These are phyloP conservation scores for Alviniconcha strummeri DNA, from an alignment of 2,888 invertebrate genomes.

Conservation along the genomic window DNA sequence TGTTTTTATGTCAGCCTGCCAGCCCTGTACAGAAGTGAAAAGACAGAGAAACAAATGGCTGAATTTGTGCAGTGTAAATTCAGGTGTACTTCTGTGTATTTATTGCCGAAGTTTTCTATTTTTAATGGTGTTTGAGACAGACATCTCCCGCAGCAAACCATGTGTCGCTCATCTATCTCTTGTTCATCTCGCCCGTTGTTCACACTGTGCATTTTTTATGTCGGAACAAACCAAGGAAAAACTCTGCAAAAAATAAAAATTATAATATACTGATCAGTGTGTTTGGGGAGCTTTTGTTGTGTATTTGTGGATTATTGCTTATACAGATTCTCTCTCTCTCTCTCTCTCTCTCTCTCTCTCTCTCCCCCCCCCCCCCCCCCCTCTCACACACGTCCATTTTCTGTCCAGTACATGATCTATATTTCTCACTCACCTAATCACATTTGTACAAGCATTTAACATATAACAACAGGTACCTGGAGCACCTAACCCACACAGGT, in stretches of 20 bases:
- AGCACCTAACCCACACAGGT: no score
- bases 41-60: neutral
- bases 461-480: no score
- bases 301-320: neutral
- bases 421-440: no score
- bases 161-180: conserved; percentile 23
- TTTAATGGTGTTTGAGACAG: conserved; percentile 32
- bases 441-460: no score
- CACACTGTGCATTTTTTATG: conserved; percentile 25
- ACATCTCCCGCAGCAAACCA: conserved; percentile 24
- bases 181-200: conserved; percentile 26
- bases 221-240: conserved; percentile 31
- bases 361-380: no score
- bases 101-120: conserved; percentile 44
- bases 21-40: conserved; percentile 20
- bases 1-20: neutral
- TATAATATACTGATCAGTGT: conserved; percentile 4
- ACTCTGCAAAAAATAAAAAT: conserved; percentile 32
- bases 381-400: no score
- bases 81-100: conserved; percentile 42
- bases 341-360: conserved; percentile 7
- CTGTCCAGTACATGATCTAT: no score
- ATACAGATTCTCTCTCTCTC: neutral
- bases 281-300: neutral
- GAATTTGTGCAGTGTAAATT: conserved; percentile 40